A percentile compares a stretch with the other conserved stretches of the same genome.
Conservation (phyloP, 2,888 invertebrate species). For the Agrochola macilenta region DNA sequence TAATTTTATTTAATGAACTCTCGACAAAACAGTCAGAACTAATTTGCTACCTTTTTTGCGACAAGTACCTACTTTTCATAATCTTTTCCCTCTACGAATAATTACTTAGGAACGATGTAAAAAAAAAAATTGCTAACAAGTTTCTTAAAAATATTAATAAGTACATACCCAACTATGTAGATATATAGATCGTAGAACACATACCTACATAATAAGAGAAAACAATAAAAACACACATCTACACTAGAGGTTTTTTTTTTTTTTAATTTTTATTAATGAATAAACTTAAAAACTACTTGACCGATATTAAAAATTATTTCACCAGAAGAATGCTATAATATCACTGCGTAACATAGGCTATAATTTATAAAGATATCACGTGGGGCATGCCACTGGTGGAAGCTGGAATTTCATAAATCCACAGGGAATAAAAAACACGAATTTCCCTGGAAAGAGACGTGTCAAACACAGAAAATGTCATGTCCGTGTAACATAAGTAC, state of each 20-base stretch:
- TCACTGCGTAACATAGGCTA: too few relatives aligned
- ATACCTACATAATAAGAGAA: neutral
- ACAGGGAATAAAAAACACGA: neutral
- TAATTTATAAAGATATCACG: too few relatives aligned
- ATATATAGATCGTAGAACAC: neutral
- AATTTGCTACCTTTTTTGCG: neutral
- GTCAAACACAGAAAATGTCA: constrained; percentile 24
- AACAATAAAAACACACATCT: neutral
- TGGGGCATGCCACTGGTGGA: too few relatives aligned
- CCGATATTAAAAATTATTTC: too few relatives aligned
- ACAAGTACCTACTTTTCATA: neutral
- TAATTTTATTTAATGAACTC: neutral
- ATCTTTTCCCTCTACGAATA: too few relatives aligned
- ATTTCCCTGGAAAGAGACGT: neutral
- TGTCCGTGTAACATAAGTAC: neutral
- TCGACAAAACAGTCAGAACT: too few relatives aligned
- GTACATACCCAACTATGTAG: neutral
- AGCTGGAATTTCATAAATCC: neutral
- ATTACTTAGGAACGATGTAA: neutral
- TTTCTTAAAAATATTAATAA: too few relatives aligned
- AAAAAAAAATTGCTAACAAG: neutral
- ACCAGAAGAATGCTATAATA: too few relatives aligned
- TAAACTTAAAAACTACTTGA: too few relatives aligned
- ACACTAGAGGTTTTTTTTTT: too few relatives aligned
- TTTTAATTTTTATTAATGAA: too few relatives aligned